phyloP scores from a whole-genome alignment of 2,888 invertebrate species.

The Xylota sylvarum region DNA sequence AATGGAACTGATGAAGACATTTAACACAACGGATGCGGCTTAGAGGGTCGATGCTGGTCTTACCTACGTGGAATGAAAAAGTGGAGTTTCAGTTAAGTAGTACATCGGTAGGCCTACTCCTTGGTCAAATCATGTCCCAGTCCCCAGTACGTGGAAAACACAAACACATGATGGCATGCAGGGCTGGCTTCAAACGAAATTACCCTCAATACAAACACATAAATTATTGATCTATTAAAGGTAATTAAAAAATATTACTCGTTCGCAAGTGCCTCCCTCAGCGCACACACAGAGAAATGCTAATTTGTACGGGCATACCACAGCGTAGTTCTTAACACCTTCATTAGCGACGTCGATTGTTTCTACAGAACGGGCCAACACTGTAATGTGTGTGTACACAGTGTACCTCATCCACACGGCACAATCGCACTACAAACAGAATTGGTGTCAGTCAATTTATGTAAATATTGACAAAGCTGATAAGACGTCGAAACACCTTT shows the following conservation, averaged over 20 bases:
- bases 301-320: conserved; percentile 69
- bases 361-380: conserved; percentile 35
- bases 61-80: neutral
- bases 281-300: conserved; percentile 36
- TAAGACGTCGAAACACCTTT: conserved; percentile 64
- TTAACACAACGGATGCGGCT: conserved; percentile 11
- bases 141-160: conserved; percentile 37
- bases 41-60: neutral
- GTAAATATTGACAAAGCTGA: conserved; percentile 75
- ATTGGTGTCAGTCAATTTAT: conserved; percentile 76
- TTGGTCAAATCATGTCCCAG: neutral
- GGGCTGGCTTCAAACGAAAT: conserved; percentile 26
- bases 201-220: conserved; percentile 54
- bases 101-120: too few species aligned
- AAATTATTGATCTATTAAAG: conserved; percentile 72
- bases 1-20: conserved; percentile 62
- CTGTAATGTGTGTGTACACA: conserved; percentile 21
- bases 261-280: conserved; percentile 28
- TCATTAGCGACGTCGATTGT: conserved; percentile 72
- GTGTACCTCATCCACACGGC: conserved; percentile 31
- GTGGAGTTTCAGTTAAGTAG: neutral
- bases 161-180: conserved; percentile 45
- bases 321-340: conserved; percentile 65
- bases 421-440: conserved; percentile 69
- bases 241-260: conserved; percentile 59